Percentiles rank a stretch among this genome's conserved stretches.
phyloP scores from a whole-genome alignment of 2,113 vertebrate species.

The Prinia subflava region DNA sequence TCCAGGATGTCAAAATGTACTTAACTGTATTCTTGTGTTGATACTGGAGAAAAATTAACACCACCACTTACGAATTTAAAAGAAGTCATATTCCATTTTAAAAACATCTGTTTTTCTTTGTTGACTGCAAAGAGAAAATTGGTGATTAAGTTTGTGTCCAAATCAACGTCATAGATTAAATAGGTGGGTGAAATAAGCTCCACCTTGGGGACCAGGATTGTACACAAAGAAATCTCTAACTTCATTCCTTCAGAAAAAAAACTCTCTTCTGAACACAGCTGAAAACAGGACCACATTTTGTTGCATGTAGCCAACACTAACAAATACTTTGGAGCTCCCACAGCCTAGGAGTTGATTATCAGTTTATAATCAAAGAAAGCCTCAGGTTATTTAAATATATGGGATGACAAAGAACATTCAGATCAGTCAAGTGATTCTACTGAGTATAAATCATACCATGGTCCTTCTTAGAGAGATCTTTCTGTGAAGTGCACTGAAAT shows the following conservation, averaged over 20 bases:
- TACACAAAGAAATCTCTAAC: neutral
- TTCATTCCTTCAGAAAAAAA: neutral
- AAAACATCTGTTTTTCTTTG: neutral
- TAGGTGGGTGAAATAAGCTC: neutral
- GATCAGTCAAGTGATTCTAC: neutral
- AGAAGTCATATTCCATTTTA: neutral
- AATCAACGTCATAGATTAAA: rapidly evolving
- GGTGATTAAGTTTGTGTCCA: neutral
- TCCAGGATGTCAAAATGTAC: neutral
- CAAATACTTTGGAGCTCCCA: neutral
- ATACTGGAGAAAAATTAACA: neutral
- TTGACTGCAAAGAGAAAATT: neutral
- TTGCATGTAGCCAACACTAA: neutral
- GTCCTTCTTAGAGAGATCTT: neutral
- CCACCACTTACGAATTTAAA: neutral
- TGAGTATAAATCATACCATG: rapidly evolving
- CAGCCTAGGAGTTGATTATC: neutral
- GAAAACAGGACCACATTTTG: neutral
- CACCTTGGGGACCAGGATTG: rapidly evolving
- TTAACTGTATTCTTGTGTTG: neutral
- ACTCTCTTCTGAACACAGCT: neutral
- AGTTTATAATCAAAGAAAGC: neutral
- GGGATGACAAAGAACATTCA: neutral
- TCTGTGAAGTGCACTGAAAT: neutral
- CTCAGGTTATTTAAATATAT: neutral